A percentile compares a stretch with the other conserved stretches of the same genome.
These are phyloP conservation scores for Urocitellus parryii DNA, from an alignment of 2,113 vertebrate genomes.

Conservation along the genomic window DNA sequence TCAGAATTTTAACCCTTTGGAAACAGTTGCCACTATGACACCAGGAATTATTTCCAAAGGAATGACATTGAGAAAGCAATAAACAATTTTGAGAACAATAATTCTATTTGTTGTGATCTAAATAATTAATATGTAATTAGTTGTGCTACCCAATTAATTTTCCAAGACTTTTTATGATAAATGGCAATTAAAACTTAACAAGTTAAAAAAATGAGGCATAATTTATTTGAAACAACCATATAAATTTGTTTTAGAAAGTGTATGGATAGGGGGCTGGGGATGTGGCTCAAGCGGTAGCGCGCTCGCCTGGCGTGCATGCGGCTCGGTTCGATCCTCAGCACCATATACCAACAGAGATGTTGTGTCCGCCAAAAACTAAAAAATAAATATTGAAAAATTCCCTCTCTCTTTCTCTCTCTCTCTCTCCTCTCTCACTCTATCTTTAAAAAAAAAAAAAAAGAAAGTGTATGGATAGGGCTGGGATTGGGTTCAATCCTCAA, in stretches of 20 bases:
- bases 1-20: conserved; percentile 11
- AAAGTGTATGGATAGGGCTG: too few relatives aligned
- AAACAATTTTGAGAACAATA: conserved; percentile 36
- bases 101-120: conserved; percentile 20
- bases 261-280: background rate
- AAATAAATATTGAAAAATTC: too few relatives aligned
- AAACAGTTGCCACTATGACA: background rate
- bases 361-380: too few relatives aligned
- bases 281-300: too few relatives aligned
- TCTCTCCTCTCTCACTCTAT: too few relatives aligned
- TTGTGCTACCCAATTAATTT: conserved; percentile 36
- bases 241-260: conserved; percentile 13
- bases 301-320: too few relatives aligned
- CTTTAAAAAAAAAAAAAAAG: too few relatives aligned
- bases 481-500: too few relatives aligned
- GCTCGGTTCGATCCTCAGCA: too few relatives aligned
- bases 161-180: conserved; percentile 42
- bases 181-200: conserved; percentile 42
- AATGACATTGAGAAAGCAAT: conserved; percentile 34
- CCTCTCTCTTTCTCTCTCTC: too few relatives aligned
- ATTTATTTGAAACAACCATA: conserved; percentile 41
- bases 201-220: conserved; percentile 51
- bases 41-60: conserved; percentile 57
- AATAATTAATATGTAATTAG: conserved; percentile 51
- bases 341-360: too few relatives aligned